These are phyloP conservation scores for Vollenhovia emeryi DNA, from an alignment of 1,140 invertebrate genomes.

Conservation along the genomic window DNA sequence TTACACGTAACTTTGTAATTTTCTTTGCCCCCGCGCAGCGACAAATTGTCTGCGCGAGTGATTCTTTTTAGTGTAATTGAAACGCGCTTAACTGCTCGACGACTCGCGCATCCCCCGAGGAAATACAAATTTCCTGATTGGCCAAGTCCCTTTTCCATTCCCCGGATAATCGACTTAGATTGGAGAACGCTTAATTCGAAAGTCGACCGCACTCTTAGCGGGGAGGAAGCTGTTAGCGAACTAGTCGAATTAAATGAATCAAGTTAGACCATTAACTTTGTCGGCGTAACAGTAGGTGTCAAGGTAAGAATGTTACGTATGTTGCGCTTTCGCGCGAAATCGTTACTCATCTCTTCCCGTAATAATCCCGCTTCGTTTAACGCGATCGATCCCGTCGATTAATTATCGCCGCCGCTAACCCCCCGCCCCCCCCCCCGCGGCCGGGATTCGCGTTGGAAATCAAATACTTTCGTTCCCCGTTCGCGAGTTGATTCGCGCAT, in stretches of 20 bases:
- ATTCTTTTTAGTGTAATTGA: conserved; percentile 56
- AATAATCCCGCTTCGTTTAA: conserved; percentile 23
- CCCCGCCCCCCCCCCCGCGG: no score
- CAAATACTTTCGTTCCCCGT: not conserved
- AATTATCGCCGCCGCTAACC: not conserved
- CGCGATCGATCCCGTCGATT: not conserved
- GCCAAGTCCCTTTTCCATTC: conserved; percentile 65
- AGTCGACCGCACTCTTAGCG: conserved; percentile 60
- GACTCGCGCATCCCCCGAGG: conserved; percentile 54
- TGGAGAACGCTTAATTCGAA: conserved; percentile 68
- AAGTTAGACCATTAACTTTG: conserved; percentile 70
- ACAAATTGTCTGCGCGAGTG: conserved; percentile 6
- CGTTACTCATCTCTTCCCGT: not conserved
- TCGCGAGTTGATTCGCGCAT: not conserved
- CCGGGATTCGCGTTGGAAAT: not conserved
- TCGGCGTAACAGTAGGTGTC: conserved; percentile 51
- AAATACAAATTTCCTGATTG: conserved; percentile 74
- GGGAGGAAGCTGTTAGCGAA: conserved; percentile 57
- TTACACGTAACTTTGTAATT: conserved; percentile 32
- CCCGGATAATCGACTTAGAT: conserved; percentile 76
- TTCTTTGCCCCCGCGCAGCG: not conserved
- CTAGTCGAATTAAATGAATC: conserved; percentile 77
- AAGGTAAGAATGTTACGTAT: conserved; percentile 28
- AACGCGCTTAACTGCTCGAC: conserved; percentile 35
- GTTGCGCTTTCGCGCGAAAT: conserved; percentile 1